Evolutionary conservation across 2,113 vertebrate species (phyloP).

Genomic region (Sinocyclocheilus anshuiensis): DNA sequence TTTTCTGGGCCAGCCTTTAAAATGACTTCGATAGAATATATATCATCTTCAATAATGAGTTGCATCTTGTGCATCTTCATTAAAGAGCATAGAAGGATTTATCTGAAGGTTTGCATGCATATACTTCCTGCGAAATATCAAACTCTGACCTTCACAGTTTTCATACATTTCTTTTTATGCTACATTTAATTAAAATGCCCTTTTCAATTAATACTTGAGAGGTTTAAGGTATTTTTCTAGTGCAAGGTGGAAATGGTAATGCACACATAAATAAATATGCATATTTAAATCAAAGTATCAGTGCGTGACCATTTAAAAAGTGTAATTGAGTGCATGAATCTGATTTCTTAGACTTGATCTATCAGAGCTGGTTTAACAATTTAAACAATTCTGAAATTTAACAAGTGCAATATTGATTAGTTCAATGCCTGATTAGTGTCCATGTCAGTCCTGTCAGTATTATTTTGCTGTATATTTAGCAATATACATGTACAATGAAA

Average conservation of each 20-base stretch:
- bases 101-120: too few species aligned
- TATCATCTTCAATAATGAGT: not conserved
- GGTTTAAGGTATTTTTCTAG: too few species aligned
- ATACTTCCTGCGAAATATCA: too few species aligned
- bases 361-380: not conserved
- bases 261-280: not conserved
- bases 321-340: too few species aligned
- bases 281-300: not conserved
- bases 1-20: not conserved
- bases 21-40: not conserved
- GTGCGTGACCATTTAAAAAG: not conserved
- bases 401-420: not conserved
- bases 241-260: too few species aligned
- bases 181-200: too few species aligned
- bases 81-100: too few species aligned
- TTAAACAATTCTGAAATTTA: not conserved
- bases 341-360: not conserved
- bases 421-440: too few species aligned
- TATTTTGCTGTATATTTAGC: not conserved
- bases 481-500: not conserved
- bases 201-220: too few species aligned
- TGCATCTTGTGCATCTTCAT: not conserved
- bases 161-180: too few species aligned
- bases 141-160: too few species aligned
- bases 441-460: not conserved